These are phyloP conservation scores for Mesaphorura yosii DNA, from an alignment of 1,140 invertebrate species.

Conservation along the genomic window DNA sequence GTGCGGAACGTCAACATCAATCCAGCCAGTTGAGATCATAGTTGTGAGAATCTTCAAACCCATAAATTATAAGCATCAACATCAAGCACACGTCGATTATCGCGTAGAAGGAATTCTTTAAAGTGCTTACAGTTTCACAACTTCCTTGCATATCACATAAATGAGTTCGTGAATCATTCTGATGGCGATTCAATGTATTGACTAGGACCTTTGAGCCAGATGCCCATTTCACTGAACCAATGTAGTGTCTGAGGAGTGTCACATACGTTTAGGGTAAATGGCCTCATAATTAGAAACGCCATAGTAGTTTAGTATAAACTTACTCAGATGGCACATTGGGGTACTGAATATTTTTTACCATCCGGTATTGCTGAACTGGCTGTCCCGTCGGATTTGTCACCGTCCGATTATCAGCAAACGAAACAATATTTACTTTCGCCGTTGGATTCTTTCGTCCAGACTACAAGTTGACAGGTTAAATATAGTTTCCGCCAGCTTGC, in stretches of 20 bases:
- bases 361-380: too few species aligned
- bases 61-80: constrained; percentile 21
- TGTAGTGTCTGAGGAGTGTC: constrained; percentile 44
- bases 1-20: constrained; percentile 47
- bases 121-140: constrained; percentile 3
- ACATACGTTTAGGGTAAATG: constrained; percentile 2
- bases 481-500: neutral
- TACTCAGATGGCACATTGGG: constrained; percentile 8
- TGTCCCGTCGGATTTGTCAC: too few species aligned
- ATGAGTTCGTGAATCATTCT: constrained; percentile 53
- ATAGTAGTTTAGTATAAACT: constrained; percentile 10
- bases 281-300: constrained; percentile 1
- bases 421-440: constrained; percentile 55
- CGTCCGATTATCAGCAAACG: too few species aligned
- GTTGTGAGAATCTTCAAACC: constrained; percentile 37
- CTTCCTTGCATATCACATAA: constrained; percentile 2
- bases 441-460: constrained; percentile 63
- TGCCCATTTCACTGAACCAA: constrained; percentile 63
- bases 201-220: constrained; percentile 55
- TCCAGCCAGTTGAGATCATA: too few species aligned
- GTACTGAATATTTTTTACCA: constrained; percentile 6
- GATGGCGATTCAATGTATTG: constrained; percentile 74
- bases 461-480: constrained; percentile 37
- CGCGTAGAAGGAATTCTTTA: too few species aligned
- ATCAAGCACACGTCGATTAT: too few species aligned